These are phyloP conservation scores for Sebastes taczanowskii DNA, from an alignment of 2,797 vertebrate genomes.

Conservation along the genomic window DNA sequence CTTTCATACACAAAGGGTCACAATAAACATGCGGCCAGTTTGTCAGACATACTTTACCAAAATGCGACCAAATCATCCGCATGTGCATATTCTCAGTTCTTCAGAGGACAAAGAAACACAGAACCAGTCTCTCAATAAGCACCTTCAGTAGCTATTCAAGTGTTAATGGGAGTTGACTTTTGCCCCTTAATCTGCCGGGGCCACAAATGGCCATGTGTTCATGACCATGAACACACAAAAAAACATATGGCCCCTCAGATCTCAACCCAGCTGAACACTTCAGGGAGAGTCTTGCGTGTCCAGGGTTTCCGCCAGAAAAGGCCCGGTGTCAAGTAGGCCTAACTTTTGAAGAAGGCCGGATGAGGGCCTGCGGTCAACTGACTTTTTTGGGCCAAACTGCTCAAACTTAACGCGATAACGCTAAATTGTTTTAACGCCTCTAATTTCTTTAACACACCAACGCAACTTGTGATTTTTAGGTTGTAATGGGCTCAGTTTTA, in stretches of 20 bases:
- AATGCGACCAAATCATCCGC: not conserved
- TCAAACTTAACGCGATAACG: too few relatives aligned
- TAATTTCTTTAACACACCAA: too few relatives aligned
- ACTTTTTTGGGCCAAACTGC: too few relatives aligned
- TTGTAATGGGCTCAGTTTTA: too few relatives aligned
- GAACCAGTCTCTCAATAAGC: not conserved
- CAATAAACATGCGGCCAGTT: not conserved
- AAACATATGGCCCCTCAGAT: not conserved
- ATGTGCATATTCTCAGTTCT: not conserved
- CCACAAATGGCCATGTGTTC: constrained; percentile 27
- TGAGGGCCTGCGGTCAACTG: too few relatives aligned
- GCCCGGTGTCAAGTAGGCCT: not conserved
- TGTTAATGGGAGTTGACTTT: not conserved
- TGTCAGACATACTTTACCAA: not conserved
- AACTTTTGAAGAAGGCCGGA: too few relatives aligned
- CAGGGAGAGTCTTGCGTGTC: not conserved
- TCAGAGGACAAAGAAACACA: not conserved
- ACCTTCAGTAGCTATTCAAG: not conserved
- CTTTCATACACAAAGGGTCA: not conserved
- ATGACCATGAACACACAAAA: constrained; percentile 9
- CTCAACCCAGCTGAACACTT: not conserved
- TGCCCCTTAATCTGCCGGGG: not conserved
- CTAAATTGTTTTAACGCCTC: too few relatives aligned
- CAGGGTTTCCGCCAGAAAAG: not conserved
- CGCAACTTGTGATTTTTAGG: too few relatives aligned